Conservation (phyloP, 1,140 invertebrate genomes). For the Latrodectus geometricus region DNA sequence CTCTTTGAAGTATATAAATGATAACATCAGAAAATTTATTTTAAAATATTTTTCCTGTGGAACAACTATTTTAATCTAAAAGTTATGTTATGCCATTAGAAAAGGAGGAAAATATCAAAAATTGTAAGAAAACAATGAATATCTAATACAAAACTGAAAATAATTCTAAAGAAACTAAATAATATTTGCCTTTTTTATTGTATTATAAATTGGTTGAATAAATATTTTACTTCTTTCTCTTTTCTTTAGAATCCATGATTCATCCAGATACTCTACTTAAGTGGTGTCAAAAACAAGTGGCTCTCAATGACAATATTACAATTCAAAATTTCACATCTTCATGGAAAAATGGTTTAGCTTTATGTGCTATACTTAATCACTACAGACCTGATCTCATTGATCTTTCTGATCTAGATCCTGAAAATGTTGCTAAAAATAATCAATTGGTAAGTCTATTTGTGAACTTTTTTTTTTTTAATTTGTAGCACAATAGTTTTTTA, state of each 20-base stretch:
- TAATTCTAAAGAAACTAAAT: no score
- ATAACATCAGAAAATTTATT: no score
- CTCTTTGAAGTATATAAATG: no score
- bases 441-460: constrained; percentile 72
- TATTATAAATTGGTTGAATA: neutral
- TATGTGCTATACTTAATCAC: constrained; percentile 86
- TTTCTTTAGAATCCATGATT: constrained; percentile 70
- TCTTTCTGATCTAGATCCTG: constrained; percentile 75
- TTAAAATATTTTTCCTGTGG: no score
- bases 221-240: neutral
- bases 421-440: constrained; percentile 79
- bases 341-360: constrained; percentile 81
- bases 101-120: no score
- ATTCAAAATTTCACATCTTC: constrained; percentile 79
- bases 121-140: no score
- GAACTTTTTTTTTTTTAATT: neutral
- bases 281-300: constrained; percentile 83
- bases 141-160: no score
- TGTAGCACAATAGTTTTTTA: neutral
- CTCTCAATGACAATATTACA: constrained; percentile 75
- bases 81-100: no score
- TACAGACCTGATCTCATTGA: constrained; percentile 91
- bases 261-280: constrained; percentile 80
- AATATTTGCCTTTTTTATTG: neutral
- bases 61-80: no score